phyloP scores from a whole-genome alignment of 2,888 invertebrate species.

The Helicoverpa assulta region DNA sequence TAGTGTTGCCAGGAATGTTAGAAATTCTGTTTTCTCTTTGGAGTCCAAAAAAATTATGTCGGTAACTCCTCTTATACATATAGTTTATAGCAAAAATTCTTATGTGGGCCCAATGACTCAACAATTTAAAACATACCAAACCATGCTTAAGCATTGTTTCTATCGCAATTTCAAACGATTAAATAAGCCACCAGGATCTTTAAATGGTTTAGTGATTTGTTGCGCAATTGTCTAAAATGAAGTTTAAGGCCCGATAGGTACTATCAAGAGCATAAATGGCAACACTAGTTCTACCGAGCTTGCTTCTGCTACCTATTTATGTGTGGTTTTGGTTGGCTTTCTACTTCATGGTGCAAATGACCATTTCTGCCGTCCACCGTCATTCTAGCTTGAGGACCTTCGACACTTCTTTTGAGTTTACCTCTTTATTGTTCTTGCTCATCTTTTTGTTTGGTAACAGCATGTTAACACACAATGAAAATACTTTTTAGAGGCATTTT shows the following conservation, averaged over 20 bases:
- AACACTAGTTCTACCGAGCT: constrained; percentile 39
- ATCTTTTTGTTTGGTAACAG: constrained; percentile 6
- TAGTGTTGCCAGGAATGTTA: constrained; percentile 53
- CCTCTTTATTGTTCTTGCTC: not conserved
- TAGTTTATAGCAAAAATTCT: too few species aligned
- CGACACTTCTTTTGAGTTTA: constrained; percentile 18
- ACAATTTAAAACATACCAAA: too few species aligned
- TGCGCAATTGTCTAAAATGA: not conserved
- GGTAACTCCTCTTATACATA: too few species aligned
- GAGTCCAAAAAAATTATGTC: constrained; percentile 1
- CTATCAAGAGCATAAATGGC: constrained; percentile 31
- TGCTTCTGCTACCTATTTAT: constrained; percentile 21
- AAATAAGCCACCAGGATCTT: too few species aligned
- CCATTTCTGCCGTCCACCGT: not conserved
- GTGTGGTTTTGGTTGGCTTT: constrained; percentile 41
- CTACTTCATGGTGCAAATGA: not conserved
- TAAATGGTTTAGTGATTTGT: too few species aligned
- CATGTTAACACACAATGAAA: not conserved
- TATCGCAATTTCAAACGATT: too few species aligned
- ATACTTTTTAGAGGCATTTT: too few species aligned
- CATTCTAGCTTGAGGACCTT: constrained; percentile 10
- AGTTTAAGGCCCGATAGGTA: not conserved
- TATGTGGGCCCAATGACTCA: too few species aligned
- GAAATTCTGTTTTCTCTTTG: not conserved
- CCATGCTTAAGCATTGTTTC: too few species aligned